Evolutionary conservation across 2,797 vertebrate species (phyloP), one percentile per base, ranked within the genome.

Genomic region (Peromyscus attwateri): DNA sequence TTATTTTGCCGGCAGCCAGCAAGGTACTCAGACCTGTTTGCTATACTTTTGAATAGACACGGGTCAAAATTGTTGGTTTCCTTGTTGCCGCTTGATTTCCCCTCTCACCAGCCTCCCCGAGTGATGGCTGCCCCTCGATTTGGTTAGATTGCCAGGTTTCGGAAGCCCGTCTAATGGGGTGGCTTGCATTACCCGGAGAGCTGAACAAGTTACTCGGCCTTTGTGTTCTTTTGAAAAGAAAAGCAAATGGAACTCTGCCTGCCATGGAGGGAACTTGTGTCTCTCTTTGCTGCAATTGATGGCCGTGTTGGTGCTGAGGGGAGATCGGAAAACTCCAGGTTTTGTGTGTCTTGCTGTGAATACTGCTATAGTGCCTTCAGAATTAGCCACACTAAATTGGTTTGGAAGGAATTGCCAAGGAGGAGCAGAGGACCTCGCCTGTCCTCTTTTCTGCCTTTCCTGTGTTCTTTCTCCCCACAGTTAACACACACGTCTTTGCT

Each of bases 151-250:
- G 52, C 71, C 46, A 94, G 66, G 87, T 96, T 97, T 88, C 75
- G 81, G 85, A 84, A 97, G 62, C 66, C 91, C 60, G 16, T 89
- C 89, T 95, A 95, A 93, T 70, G 71, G 68, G 52, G 55, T 80
- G 34, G 73, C 80, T 97, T 90, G 89, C 66, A 71, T 93, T 95
- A 83, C 91, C 73, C 46, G 70, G 71, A 87, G 75, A 76, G 31
- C 80, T 81, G 83, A 97, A 55, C 94, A 82, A 92, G 89, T 94
- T 93, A 66, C 60, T 19, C 1, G 60, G 70, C 81, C 87, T 96
- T 97, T 95, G 87, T 97, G 80, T 57, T 95, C 70, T 66, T 96
- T 89, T 91, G 95, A 97, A 97, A 94, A 87, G 66, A 84, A n/a
- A 87, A 89, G 87, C 46, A 94, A 89, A 88, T 95, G 90, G n/a